Evolutionary conservation across 2,888 invertebrate species (phyloP).

Genomic region (Magallana nippona): DNA sequence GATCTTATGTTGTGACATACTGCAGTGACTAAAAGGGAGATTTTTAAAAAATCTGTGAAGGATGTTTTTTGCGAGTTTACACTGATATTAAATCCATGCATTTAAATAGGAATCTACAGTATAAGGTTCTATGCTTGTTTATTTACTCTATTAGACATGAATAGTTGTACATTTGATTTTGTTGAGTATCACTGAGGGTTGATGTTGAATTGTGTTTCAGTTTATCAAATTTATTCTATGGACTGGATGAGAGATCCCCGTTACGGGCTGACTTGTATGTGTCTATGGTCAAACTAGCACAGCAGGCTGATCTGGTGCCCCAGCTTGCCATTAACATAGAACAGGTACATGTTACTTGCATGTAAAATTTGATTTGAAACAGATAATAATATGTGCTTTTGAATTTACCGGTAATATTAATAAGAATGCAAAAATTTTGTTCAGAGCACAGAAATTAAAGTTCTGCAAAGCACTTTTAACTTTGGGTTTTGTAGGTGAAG

Average conservation of each 20-base stretch:
- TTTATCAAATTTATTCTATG: constrained; percentile 94
- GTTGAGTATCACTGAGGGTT: neutral
- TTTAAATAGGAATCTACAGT: too few relatives aligned
- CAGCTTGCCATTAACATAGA: constrained; percentile 92
- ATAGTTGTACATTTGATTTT: neutral
- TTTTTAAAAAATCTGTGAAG: too few relatives aligned
- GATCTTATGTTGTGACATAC: too few relatives aligned
- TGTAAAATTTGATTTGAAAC: neutral
- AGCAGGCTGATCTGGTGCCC: constrained; percentile 90
- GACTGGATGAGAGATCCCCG: constrained; percentile 90
- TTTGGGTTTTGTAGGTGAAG: constrained; percentile 74
- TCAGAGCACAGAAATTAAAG: neutral
- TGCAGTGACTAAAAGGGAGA: too few relatives aligned
- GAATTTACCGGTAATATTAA: too few relatives aligned
- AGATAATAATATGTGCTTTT: neutral
- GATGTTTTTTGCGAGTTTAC: too few relatives aligned
- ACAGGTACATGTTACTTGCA: constrained; percentile 84
- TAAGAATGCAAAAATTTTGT: neutral
- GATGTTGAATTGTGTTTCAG: constrained; percentile 81
- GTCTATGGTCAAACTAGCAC: constrained; percentile 92
- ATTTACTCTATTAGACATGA: too few relatives aligned
- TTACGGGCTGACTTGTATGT: constrained; percentile 96
- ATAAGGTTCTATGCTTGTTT: too few relatives aligned
- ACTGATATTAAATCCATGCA: too few relatives aligned
- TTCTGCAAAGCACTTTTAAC: neutral